Percentiles rank a stretch among this genome's conserved stretches.
These are phyloP conservation scores for Protobothrops flavoviridis DNA, from an alignment of 2,113 vertebrate genomes.

Conservation along the genomic window DNA sequence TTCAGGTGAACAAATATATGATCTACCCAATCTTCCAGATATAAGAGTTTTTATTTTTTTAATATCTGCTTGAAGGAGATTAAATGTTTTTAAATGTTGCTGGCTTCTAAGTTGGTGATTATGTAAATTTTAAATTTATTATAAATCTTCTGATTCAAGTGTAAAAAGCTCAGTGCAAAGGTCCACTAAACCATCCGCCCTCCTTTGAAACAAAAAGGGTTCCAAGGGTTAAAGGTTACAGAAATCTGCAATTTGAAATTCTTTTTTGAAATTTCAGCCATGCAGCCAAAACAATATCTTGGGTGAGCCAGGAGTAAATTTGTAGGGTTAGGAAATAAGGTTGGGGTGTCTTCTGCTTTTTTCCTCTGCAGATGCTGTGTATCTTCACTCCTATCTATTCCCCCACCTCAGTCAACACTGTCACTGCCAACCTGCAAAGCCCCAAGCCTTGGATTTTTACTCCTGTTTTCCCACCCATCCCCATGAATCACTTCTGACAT, in stretches of 20 bases:
- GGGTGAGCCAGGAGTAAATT: background rate
- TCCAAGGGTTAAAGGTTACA: too few relatives aligned
- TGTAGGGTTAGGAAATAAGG: background rate
- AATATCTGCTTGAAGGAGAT: background rate
- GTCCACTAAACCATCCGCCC: too few relatives aligned
- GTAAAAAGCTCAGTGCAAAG: too few relatives aligned
- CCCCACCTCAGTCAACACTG: background rate
- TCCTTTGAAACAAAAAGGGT: too few relatives aligned
- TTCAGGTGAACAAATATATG: constrained; percentile 9
- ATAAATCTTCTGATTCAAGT: too few relatives aligned
- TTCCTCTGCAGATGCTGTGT: background rate
- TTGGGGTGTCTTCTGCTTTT: background rate
- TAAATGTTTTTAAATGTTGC: background rate
- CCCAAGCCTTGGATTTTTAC: background rate
- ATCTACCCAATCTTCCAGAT: background rate
- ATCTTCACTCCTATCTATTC: background rate
- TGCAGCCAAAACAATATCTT: background rate
- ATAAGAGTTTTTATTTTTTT: background rate
- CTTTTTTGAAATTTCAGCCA: too few relatives aligned
- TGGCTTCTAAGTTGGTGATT: too few relatives aligned
- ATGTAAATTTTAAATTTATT: too few relatives aligned
- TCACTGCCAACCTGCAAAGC: background rate
- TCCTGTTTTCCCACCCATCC: background rate
- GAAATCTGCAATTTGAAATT: too few relatives aligned
- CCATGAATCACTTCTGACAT: background rate